These are phyloP conservation scores for Triplophysa rosa DNA, from an alignment of 2,113 vertebrate species.

Conservation along the genomic window DNA sequence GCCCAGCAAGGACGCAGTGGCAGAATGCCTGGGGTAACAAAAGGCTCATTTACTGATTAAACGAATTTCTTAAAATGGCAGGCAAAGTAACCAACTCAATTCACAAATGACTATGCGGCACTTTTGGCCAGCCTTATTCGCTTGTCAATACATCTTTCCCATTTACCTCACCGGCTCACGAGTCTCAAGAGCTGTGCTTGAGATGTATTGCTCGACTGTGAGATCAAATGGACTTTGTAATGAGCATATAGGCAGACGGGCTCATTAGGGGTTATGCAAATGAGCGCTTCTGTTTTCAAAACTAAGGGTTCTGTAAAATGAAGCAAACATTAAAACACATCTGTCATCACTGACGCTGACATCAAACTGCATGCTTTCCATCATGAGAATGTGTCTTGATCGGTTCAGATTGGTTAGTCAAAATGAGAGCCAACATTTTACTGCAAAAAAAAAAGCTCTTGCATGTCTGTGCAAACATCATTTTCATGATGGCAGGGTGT, in stretches of 20 bases:
- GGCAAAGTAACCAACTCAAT: conserved; percentile 26
- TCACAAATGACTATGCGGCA: conserved; percentile 17
- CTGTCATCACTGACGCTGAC: not conserved
- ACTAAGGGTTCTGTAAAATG: not conserved
- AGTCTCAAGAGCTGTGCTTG: not conserved
- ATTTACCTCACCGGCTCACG: not conserved
- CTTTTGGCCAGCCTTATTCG: conserved; percentile 20
- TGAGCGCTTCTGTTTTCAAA: not conserved
- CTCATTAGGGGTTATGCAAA: conserved; percentile 38
- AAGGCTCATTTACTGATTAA: conserved; percentile 29
- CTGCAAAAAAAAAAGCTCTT: too few species aligned
- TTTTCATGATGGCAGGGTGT: not conserved
- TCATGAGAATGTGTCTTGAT: not conserved
- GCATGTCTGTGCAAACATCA: not conserved
- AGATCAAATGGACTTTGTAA: conserved; percentile 41
- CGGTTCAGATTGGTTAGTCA: not conserved
- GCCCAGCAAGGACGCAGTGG: not conserved
- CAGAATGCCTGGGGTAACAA: conserved; percentile 12
- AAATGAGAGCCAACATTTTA: not conserved
- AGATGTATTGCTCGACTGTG: not conserved
- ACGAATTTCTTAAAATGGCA: conserved; percentile 32
- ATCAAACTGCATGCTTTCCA: not conserved
- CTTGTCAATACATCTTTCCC: conserved; percentile 8
- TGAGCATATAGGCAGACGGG: conserved; percentile 24
- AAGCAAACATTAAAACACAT: not conserved